These are phyloP conservation scores for Brachyalestes nurse DNA, from an alignment of 2,797 vertebrate species.

Conservation along the genomic window DNA sequence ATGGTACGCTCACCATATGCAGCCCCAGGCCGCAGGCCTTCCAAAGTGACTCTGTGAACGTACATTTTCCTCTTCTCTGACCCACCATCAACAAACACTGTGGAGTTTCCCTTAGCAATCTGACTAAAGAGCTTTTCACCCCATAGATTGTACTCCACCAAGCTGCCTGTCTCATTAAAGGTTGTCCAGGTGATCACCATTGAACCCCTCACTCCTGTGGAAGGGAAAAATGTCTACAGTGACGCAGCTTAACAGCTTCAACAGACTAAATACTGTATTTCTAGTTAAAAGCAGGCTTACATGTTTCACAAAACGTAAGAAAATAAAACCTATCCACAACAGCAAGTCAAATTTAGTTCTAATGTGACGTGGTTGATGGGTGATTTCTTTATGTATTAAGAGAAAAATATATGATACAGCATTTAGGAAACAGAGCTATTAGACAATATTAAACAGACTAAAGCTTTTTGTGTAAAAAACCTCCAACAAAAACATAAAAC, in stretches of 20 bases:
- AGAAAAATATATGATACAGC: background rate
- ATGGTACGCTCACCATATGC: slow-evolving; percentile 78
- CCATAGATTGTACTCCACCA: slow-evolving; percentile 79
- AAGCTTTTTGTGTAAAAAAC: background rate
- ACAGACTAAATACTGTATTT: background rate
- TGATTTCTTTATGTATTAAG: background rate
- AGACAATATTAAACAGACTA: background rate
- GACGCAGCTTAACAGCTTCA: background rate
- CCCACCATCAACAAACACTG: slow-evolving; percentile 84
- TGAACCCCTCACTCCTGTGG: slow-evolving; percentile 75
- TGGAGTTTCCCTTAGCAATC: slow-evolving; percentile 68
- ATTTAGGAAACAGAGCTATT: background rate
- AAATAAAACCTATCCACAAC: background rate
- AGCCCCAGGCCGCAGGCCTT: slow-evolving; percentile 74
- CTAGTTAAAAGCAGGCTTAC: background rate
- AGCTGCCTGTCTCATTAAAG: slow-evolving; percentile 74
- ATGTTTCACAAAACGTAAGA: background rate
- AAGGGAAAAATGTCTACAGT: slow-evolving; percentile 36
- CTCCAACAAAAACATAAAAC: background rate
- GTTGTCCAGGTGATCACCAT: slow-evolving; percentile 91
- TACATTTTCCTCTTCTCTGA: slow-evolving; percentile 76
- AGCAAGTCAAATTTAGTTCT: too few species aligned
- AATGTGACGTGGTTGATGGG: too few species aligned
- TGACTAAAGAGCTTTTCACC: slow-evolving; percentile 72
- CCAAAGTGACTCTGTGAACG: slow-evolving; percentile 84